Base-by-base conservation (phyloP, 35 echinoderm and acorn worm species). In the Lytechinus pictus region DNA sequence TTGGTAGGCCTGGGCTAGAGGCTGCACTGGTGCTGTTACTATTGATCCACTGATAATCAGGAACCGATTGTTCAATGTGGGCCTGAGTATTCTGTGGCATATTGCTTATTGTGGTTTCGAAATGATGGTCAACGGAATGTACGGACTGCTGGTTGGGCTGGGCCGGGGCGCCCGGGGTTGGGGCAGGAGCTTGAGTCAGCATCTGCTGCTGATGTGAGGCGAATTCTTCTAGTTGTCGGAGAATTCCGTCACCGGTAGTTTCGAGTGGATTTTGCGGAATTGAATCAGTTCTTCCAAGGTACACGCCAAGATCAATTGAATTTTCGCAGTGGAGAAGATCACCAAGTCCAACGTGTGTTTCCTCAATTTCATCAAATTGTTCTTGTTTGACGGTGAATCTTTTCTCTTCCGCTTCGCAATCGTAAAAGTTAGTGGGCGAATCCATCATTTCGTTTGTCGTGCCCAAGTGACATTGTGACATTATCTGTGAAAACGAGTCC, bases 241-340 rank as follows among this genome's bases (percentile, higher is more conserved):
- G n/a, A 90, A 57, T 55, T 88, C 53, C 52, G 95, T 66, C 79
- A 54, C 27, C 28, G 66, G 88, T 56, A 86, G 1, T 91, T 24
- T 13, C 4, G 9, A 87, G 14, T 52, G 53, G 87, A 55, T 88
- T 13, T 86, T 95, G 19, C 60, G 29, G 54, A 7, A 44, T 57
- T 33, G 24, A 44, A 1, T 57, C 52, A 27, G 19, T 19, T 11
- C 60, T 54, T 53, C 16, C 19, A 44, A 92, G 16, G 44, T 96
- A 96, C 11, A 60, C 95, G 11, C 92, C 53, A 27, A 96, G 60
- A 91, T 96, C 95, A 79, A 96, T 72, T 52, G 95, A 96, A 33
- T 96, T 61, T 44, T 96, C 95, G 53, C 58, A 21, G 12, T 96
- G 53, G 10, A 96, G 86, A 19, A 92, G 92, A 90, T 95, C 95